phyloP scores from a whole-genome alignment of 2,113 vertebrate genomes.

The Sphaerodactylus townsendi region DNA sequence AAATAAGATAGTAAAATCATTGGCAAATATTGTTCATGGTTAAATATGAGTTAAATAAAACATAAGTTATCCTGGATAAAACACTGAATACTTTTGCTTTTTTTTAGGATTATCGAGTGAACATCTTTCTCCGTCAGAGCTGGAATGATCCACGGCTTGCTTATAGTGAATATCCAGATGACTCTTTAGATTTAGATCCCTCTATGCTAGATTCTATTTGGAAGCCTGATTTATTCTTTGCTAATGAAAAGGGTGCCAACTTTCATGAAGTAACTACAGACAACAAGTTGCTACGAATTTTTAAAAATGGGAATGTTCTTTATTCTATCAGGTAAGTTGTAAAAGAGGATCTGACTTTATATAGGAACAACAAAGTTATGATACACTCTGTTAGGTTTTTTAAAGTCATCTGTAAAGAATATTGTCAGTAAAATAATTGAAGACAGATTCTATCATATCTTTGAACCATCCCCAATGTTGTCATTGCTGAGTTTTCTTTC shows the following conservation, averaged over 20 bases:
- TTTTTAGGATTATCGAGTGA: conserved; percentile 92
- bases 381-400: background rate
- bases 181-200: conserved; percentile 95
- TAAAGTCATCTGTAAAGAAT: background rate
- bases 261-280: conserved; percentile 98
- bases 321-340: conserved; percentile 91
- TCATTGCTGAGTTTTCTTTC: background rate
- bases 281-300: conserved; percentile 94
- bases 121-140: conserved; percentile 97
- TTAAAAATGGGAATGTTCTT: conserved; percentile 96
- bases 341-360: background rate
- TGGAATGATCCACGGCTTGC: conserved; percentile 96
- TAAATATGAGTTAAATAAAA: conserved; percentile 58
- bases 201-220: conserved; percentile 98
- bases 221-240: conserved; percentile 98
- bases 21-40: background rate
- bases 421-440: background rate
- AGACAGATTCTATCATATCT: background rate
- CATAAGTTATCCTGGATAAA: conserved; percentile 46
- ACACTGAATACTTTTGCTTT: conserved; percentile 47
- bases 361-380: background rate
- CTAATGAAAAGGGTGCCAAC: conserved; percentile 97
- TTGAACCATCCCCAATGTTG: background rate
- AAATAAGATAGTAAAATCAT: background rate
- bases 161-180: conserved; percentile 95